Evolutionary conservation across 1,140 invertebrate species (phyloP).

Genomic region (Scaptomyza hsui): DNA sequence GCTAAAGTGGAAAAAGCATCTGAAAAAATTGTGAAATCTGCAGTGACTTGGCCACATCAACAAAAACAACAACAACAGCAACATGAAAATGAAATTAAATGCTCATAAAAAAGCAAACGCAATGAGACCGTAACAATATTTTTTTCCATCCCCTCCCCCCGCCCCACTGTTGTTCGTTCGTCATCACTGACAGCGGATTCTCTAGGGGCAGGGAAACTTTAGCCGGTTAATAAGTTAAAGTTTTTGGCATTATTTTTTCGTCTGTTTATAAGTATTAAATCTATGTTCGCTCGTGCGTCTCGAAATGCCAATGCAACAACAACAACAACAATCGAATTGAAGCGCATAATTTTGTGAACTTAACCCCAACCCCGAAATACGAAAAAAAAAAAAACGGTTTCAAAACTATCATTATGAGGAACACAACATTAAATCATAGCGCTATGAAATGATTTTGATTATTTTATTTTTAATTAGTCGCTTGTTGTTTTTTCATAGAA

Average conservation of each 20-base stretch:
- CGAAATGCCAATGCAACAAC: slow-evolving; percentile 21
- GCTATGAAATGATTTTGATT: background rate
- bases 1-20: slow-evolving; percentile 48
- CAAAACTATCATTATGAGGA: background rate
- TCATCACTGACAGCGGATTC: slow-evolving; percentile 4
- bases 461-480: background rate
- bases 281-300: slow-evolving; percentile 32
- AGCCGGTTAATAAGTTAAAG: slow-evolving; percentile 1
- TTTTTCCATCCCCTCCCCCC: slow-evolving; percentile 22
- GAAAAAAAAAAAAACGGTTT: background rate
- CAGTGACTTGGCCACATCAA: slow-evolving; percentile 22
- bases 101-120: slow-evolving; percentile 57
- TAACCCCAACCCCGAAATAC: slow-evolving; percentile 39
- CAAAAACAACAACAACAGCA: slow-evolving; percentile 34
- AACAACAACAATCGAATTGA: background rate
- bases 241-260: background rate
- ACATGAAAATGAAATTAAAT: slow-evolving; percentile 68
- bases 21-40: slow-evolving; percentile 56
- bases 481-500: slow-evolving; percentile 2
- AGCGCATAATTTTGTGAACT: slow-evolving; percentile 29
- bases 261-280: background rate
- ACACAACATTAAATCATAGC: no score
- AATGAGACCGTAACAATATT: slow-evolving; percentile 68
- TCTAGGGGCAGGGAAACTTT: background rate
- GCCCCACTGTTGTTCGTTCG: slow-evolving; percentile 22